Evolutionary conservation across 2,113 vertebrate species (phyloP).

Genomic region (Clarias magur): DNA sequence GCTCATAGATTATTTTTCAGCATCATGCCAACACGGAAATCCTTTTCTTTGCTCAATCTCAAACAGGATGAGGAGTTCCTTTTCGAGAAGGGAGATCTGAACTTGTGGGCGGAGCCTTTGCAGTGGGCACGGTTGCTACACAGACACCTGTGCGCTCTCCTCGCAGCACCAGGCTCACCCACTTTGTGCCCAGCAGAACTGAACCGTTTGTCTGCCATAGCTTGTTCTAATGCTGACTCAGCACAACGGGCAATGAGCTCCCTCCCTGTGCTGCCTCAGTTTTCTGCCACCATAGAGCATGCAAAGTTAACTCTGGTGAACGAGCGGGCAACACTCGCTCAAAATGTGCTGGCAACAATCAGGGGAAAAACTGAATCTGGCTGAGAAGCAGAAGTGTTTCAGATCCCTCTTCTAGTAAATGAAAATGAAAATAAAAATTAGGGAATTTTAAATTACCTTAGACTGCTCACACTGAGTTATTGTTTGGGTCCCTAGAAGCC

Average conservation of each 20-base stretch:
- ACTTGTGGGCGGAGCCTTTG: conserved; percentile 91
- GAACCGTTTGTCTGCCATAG: conserved; percentile 60
- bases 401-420: neutral
- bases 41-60: conserved; percentile 38
- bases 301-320: conserved; percentile 75
- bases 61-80: conserved; percentile 84
- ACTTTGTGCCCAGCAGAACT: conserved; percentile 49
- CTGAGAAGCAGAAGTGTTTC: neutral
- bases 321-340: conserved; percentile 72
- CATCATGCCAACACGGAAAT: neutral
- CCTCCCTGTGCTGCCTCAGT: conserved; percentile 80
- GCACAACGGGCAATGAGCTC: conserved; percentile 62
- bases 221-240: conserved; percentile 54
- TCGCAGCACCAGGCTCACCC: conserved; percentile 10
- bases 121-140: conserved; percentile 78
- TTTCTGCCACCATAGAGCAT: conserved; percentile 80
- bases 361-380: neutral
- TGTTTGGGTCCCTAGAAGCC: neutral
- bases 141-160: conserved; percentile 73
- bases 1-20: neutral
- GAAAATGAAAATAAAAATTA: neutral
- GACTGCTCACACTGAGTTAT: neutral
- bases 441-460: neutral
- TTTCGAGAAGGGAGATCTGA: conserved; percentile 90
- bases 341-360: conserved; percentile 69